phyloP scores from a whole-genome alignment of 2,113 vertebrate genomes.

The Butastur rufipennis region DNA sequence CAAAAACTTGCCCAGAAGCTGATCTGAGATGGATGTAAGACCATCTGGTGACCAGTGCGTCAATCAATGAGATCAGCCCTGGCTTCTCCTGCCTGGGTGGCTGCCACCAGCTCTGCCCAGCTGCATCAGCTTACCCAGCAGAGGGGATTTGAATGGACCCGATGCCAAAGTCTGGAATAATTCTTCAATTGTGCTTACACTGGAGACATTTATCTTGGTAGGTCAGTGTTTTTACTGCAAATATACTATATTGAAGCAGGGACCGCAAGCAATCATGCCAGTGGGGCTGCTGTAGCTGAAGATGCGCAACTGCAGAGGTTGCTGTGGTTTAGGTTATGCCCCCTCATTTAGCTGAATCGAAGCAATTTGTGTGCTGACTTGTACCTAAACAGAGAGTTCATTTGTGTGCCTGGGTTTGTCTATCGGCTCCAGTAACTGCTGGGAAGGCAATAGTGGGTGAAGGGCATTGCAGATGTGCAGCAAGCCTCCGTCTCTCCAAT shows the following conservation, averaged over 20 bases:
- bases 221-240: not conserved
- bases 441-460: not conserved
- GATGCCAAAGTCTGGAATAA: not conserved
- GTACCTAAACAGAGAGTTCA: no score
- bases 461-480: not conserved
- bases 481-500: accelerated
- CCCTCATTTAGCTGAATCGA: not conserved
- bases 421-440: not conserved
- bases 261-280: accelerated
- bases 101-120: not conserved
- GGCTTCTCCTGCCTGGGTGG: not conserved
- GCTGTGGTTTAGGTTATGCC: not conserved
- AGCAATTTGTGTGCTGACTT: not conserved
- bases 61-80: not conserved
- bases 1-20: not conserved
- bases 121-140: accelerated
- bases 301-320: not conserved
- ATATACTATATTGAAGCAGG: not conserved
- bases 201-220: not conserved
- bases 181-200: not conserved
- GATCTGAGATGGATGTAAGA: not conserved
- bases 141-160: not conserved
- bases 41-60: not conserved
- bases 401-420: not conserved
- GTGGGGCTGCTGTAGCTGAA: not conserved